Evolutionary conservation across 2,797 vertebrate species (phyloP).

Genomic region (Smutsia temminckii): DNA sequence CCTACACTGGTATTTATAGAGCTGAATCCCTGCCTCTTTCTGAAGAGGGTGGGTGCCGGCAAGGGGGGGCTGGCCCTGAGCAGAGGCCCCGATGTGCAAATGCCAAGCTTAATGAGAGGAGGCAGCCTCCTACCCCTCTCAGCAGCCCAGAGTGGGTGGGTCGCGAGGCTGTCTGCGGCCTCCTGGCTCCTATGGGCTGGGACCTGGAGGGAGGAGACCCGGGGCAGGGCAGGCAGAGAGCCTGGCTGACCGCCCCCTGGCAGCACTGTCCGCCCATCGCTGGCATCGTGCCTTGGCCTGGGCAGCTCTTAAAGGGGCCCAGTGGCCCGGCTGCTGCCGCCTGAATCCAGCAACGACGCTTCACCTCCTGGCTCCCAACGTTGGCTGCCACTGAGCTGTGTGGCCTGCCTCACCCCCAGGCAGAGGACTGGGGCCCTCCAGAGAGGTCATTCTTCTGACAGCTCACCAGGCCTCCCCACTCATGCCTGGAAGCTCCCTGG

Average conservation of each 20-base stretch:
- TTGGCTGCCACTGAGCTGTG: background rate
- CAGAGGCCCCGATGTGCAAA: background rate
- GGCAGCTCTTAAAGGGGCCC: constrained; percentile 44
- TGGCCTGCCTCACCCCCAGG: background rate
- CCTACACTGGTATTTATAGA: constrained; percentile 6
- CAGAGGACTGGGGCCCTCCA: accelerated
- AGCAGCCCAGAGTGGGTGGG: background rate
- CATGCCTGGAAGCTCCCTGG: background rate
- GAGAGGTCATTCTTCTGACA: background rate
- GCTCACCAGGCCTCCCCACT: background rate
- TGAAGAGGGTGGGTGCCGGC: background rate
- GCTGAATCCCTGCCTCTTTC: background rate
- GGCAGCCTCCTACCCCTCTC: background rate
- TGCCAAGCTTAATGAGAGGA: background rate
- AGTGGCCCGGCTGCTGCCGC: background rate
- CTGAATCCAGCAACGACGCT: background rate
- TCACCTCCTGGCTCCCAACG: background rate
- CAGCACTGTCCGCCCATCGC: background rate
- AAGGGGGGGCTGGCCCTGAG: background rate
- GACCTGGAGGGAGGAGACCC: background rate
- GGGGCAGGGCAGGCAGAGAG: background rate
- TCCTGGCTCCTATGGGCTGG: background rate
- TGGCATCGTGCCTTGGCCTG: background rate
- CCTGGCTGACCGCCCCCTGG: background rate
- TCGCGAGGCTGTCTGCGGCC: background rate